Percentiles rank a stretch among this genome's conserved stretches.
Evolutionary conservation across 2,888 invertebrate genomes (phyloP).

Genomic region (Dolomedes plantarius): DNA sequence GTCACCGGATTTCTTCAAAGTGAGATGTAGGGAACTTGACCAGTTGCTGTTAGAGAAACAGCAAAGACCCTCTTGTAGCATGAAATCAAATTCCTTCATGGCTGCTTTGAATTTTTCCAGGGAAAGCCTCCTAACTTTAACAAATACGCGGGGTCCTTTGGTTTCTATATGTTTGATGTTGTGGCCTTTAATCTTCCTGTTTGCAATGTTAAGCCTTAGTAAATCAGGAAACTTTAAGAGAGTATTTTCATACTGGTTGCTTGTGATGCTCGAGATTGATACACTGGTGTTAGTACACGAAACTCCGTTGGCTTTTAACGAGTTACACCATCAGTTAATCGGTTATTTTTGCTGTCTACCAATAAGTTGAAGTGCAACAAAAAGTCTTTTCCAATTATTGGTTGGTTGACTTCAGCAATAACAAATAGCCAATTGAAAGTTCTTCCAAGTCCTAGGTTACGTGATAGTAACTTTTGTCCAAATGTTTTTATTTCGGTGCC

Average conservation of each 20-base stretch:
- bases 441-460: no score
- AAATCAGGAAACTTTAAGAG: slow-evolving; percentile 23
- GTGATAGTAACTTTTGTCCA: no score
- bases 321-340: no score
- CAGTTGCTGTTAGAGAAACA: slow-evolving; percentile 21
- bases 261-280: no score
- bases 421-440: no score
- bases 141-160: slow-evolving; percentile 74
- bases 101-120: slow-evolving; percentile 26
- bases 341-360: no score
- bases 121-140: slow-evolving; percentile 60
- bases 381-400: no score
- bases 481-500: no score
- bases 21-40: slow-evolving; percentile 47
- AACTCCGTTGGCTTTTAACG: no score
- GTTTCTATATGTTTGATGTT: slow-evolving; percentile 74
- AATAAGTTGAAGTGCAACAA: no score
- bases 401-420: no score
- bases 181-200: slow-evolving; percentile 18
- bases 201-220: slow-evolving; percentile 1
- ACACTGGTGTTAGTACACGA: no score
- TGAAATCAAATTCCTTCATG: slow-evolving; percentile 18
- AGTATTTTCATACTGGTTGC: slow-evolving; percentile 16
- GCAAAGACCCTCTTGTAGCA: slow-evolving; percentile 35
- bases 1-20: slow-evolving; percentile 31